Conservation (phyloP, 2,888 invertebrate species). For the Leucophenga maculata region DNA sequence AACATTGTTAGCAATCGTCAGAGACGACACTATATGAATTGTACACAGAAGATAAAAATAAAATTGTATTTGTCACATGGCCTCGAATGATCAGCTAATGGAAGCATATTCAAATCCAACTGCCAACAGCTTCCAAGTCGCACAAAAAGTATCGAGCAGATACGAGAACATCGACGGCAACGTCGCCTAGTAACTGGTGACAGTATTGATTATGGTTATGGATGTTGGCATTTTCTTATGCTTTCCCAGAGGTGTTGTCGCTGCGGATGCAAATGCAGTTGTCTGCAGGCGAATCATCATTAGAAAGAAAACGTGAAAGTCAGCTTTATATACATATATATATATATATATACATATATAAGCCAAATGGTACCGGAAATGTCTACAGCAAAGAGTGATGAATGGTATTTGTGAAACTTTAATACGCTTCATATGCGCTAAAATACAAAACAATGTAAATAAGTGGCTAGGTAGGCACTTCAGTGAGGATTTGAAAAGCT, state of each 20-base stretch:
- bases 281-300: background rate
- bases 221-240: background rate
- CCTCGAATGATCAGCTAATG: conserved; percentile 5
- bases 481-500: too few relatives aligned
- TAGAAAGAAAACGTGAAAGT: background rate
- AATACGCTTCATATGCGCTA: too few relatives aligned
- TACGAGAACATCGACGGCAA: background rate
- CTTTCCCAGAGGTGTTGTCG: conserved; percentile 16
- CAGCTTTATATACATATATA: background rate
- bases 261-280: background rate
- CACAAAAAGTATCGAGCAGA: background rate
- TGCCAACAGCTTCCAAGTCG: background rate
- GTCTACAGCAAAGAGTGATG: background rate
- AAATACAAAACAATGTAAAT: too few relatives aligned
- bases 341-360: background rate
- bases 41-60: background rate
- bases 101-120: background rate
- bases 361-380: background rate
- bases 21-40: too few relatives aligned
- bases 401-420: background rate
- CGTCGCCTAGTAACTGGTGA: background rate
- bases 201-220: conserved; percentile 4
- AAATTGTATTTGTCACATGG: background rate
- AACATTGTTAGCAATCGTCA: too few relatives aligned
- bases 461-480: too few relatives aligned